Evolutionary conservation across 2,113 vertebrate genomes (phyloP).

Genomic region (Promerops cafer): DNA sequence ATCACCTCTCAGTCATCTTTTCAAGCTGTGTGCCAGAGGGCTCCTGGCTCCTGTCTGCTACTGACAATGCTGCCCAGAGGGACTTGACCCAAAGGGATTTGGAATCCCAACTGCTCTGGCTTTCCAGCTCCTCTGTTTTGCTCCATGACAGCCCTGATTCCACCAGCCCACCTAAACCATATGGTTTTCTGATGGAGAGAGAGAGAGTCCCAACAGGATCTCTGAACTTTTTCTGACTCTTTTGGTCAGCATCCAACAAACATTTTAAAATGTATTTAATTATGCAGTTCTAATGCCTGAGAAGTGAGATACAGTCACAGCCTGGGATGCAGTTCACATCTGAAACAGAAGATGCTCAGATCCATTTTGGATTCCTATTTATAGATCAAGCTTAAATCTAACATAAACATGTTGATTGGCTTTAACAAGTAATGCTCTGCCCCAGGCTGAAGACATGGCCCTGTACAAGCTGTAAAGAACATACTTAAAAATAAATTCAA

Average conservation of each 20-base stretch:
- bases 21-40: background rate
- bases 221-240: background rate
- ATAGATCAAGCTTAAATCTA: background rate
- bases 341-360: background rate
- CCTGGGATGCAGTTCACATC: background rate
- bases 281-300: background rate
- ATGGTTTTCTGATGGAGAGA: background rate
- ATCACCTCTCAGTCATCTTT: background rate
- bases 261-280: background rate
- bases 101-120: background rate
- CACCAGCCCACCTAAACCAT: background rate
- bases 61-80: background rate
- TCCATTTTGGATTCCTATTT: background rate
- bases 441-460: background rate
- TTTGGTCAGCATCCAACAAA: background rate
- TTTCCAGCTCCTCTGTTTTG: background rate
- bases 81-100: background rate
- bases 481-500: constrained; percentile 9
- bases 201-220: background rate
- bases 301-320: background rate
- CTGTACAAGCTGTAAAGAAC: background rate
- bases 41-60: background rate
- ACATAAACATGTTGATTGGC: background rate
- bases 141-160: background rate
- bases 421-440: background rate